Evolutionary conservation across 1,140 invertebrate species (phyloP), one percentile per base, ranked within the genome.

Genomic region (Archivesica marissinica): DNA sequence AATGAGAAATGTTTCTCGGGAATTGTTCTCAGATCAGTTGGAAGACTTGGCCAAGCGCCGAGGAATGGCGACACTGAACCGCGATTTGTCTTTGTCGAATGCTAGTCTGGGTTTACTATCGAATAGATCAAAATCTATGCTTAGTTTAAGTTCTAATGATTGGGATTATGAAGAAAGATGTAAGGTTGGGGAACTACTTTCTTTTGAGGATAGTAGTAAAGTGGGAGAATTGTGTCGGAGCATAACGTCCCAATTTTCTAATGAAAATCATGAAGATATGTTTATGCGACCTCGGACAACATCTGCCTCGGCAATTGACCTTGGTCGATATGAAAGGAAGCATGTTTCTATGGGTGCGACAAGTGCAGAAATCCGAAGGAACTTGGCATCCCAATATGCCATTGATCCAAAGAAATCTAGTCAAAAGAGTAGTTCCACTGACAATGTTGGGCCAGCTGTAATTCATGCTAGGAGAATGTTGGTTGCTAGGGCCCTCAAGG

Each of bases 81-180:
- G 82, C 47, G 82, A 85, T 78, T 64, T 85, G 44, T 85, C 82
- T 44, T 52, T 85, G 25, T 85, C 82, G 23, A 77, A 85, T 70
- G 82, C 82, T 54, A 85, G 82, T 85, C 82, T 85, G 35, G 82
- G 82, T 64, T 70, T 85, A 33, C 30, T 85, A 44, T 85, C 82
- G 44, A 85, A 85, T 70, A 64, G 75, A 39, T 85, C 82, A 33
- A 85, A 85, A 52, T 77, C 72, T 6, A 85, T 85, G 82, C 74
- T 54, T 38, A 85, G 82, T 77, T 66, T 85, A 44, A 85, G 75
- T 70, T 85, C 82, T 9, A 77, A 85, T 54, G 82, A 85, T 70
- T 85, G 56, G 28, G 82, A 85, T 13, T 85, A 85, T 77, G 82
- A 85, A 33, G 82, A 85, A 50, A 85, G 82, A 38, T 85, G 82